phyloP scores from a whole-genome alignment of 2,113 vertebrate species.

The Phoenicopterus ruber region DNA sequence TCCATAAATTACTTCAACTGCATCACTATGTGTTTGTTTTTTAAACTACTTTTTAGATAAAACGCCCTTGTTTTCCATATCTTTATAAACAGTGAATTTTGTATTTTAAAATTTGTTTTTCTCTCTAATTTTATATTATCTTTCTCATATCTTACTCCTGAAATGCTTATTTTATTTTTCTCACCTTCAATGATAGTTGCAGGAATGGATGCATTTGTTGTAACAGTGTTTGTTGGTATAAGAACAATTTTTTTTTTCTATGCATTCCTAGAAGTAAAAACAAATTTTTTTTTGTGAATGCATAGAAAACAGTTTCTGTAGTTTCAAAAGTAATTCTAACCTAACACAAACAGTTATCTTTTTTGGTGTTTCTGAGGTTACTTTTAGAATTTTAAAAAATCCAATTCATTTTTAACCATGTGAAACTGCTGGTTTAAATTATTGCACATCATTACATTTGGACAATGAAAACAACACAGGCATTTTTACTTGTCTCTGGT shows the following conservation, averaged over 20 bases:
- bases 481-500: slow-evolving; percentile 55
- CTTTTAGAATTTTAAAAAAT: not conserved
- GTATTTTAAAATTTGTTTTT: not conserved
- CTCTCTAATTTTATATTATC: not conserved
- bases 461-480: slow-evolving; percentile 57
- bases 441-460: slow-evolving; percentile 41
- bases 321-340: not conserved
- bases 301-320: not conserved
- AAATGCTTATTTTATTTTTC: not conserved
- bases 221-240: not conserved
- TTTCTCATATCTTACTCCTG: not conserved
- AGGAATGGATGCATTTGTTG: not conserved
- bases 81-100: not conserved
- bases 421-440: slow-evolving; percentile 59
- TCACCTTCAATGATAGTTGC: not conserved
- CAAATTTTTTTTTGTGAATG: not conserved
- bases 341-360: not conserved
- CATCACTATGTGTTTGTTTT: not conserved
- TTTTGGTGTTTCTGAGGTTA: not conserved
- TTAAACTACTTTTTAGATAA: not conserved
- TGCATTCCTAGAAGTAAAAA: not conserved
- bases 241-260: not conserved
- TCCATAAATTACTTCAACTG: not conserved
- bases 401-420: slow-evolving; percentile 30
- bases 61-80: not conserved